Conservation (phyloP, 2,113 vertebrate genomes). For the Neolamprologus sp. region DNA sequence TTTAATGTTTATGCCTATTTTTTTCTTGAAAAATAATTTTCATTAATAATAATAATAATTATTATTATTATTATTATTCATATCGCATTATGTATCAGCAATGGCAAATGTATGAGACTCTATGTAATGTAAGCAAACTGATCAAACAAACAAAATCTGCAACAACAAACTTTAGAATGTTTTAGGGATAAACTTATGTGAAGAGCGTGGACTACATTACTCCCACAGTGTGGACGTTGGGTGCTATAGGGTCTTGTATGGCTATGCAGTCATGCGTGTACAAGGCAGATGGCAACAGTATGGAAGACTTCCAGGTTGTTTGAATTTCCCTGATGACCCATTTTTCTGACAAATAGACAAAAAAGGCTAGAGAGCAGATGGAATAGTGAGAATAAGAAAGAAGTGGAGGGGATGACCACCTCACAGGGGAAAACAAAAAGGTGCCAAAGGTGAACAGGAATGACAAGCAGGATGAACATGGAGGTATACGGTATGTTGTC, state of each 20-base stretch:
- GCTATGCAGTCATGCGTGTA: neutral
- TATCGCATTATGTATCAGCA: neutral
- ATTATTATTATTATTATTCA: neutral
- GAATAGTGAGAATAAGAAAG: neutral
- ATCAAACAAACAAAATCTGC: neutral
- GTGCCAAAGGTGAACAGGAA: neutral
- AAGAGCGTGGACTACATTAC: neutral
- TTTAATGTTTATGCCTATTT: neutral
- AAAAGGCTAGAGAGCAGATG: neutral
- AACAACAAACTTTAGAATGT: neutral
- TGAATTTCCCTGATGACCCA: neutral
- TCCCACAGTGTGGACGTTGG: neutral
- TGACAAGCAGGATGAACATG: neutral
- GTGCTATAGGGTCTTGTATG: neutral
- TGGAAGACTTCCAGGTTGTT: neutral
- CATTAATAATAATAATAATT: neutral
- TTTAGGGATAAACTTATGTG: neutral
- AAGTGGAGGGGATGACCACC: neutral
- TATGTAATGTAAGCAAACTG: neutral
- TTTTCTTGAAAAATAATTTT: neutral
- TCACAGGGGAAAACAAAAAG: neutral
- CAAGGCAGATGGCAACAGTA: neutral
- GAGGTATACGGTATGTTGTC: neutral
- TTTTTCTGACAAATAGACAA: slow-evolving; percentile 4
- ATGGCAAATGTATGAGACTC: neutral